Conservation (phyloP, 2,888 invertebrate genomes). For the Amblyteles armatorius region DNA sequence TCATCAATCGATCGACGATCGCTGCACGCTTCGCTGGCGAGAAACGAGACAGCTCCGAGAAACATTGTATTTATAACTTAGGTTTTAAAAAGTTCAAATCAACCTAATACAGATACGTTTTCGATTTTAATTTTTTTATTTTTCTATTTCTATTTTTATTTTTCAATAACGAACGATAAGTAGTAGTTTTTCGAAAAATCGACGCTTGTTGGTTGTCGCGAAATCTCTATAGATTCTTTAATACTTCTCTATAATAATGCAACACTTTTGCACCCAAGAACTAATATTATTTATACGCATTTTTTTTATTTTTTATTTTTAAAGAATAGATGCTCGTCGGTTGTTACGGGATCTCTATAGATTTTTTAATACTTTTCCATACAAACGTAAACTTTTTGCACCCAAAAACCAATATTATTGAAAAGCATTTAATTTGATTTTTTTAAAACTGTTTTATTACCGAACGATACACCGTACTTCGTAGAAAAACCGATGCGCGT, state of each 20-base stretch:
- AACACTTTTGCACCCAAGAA: slow-evolving; percentile 14
- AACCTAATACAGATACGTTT: slow-evolving; percentile 9
- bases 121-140: not conserved
- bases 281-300: not conserved
- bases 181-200: slow-evolving; percentile 8
- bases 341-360: slow-evolving; percentile 1
- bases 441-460: too few relatives aligned
- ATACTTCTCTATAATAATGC: not conserved
- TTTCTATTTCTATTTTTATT: too few relatives aligned
- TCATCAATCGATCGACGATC: slow-evolving; percentile 3
- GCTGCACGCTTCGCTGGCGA: slow-evolving; percentile 60
- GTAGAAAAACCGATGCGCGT: not conserved
- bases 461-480: not conserved
- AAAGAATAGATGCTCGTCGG: not conserved
- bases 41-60: slow-evolving; percentile 39
- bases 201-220: slow-evolving; percentile 5
- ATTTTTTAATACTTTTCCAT: not conserved
- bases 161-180: not conserved
- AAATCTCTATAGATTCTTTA: slow-evolving; percentile 1
- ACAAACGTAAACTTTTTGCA: not conserved
- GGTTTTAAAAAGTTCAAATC: slow-evolving; percentile 28
- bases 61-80: slow-evolving; percentile 58
- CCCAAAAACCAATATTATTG: not conserved
- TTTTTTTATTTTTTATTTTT: too few relatives aligned
- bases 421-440: too few relatives aligned